Evolutionary conservation across 2,888 invertebrate species (phyloP).

Genomic region (Trichogramma evanescens): DNA sequence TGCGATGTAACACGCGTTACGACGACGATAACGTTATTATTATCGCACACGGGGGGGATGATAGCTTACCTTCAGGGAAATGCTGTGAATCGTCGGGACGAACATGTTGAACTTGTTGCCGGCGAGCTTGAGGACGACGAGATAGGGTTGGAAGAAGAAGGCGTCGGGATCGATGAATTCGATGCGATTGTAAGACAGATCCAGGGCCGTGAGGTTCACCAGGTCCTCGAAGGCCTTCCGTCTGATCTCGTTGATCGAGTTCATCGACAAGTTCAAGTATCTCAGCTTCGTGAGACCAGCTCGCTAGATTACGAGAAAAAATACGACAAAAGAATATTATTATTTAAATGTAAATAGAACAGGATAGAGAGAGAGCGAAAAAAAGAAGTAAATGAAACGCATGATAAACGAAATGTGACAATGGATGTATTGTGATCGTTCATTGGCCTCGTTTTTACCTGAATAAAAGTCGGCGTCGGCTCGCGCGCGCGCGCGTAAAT

Average conservation of each 20-base stretch:
- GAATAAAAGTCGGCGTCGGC: conserved; percentile 8
- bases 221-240: conserved; percentile 47
- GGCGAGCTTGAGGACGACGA: conserved; percentile 37
- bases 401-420: no score
- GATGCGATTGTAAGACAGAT: conserved; percentile 48
- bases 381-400: background rate
- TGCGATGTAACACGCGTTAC: no score
- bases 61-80: conserved; percentile 33
- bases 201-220: conserved; percentile 46
- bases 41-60: no score
- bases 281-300: conserved; percentile 38
- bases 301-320: conserved; percentile 28
- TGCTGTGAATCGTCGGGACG: conserved; percentile 34
- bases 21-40: no score
- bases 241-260: conserved; percentile 47
- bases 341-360: background rate
- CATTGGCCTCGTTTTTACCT: background rate
- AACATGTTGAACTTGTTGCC: conserved; percentile 39
- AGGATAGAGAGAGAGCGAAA: background rate
- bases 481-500: background rate
- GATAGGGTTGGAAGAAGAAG: conserved; percentile 38
- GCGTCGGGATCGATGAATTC: conserved; percentile 43
- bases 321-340: background rate
- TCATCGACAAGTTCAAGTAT: conserved; percentile 46
- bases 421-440: background rate